A percentile compares a stretch with the other conserved stretches of the same genome.
These are phyloP conservation scores for Argyrosomus regius DNA, from an alignment of 2,797 vertebrate genomes.

Conservation along the genomic window DNA sequence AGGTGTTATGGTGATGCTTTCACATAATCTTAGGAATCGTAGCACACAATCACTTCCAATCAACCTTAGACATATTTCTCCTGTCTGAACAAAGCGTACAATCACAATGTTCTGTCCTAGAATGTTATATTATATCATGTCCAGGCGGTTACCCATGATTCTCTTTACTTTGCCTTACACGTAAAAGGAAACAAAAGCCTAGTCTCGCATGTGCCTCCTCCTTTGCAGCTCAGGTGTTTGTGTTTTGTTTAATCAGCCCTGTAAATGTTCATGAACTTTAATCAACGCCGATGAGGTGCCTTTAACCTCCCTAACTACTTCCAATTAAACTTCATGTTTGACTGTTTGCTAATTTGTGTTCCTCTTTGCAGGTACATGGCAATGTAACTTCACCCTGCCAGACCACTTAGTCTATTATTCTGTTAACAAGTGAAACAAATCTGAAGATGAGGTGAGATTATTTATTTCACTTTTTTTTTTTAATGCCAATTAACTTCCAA, in stretches of 20 bases:
- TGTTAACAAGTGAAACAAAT: constrained; percentile 10
- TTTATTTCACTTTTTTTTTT: not conserved
- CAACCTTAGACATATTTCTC: not conserved
- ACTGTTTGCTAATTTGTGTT: not conserved
- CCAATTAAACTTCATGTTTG: constrained; percentile 10
- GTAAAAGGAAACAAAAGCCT: not conserved
- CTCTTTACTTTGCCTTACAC: constrained; percentile 3
- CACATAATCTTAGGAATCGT: not conserved
- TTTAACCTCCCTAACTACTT: constrained; percentile 2
- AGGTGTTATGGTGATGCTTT: not conserved
- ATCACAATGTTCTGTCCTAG: not conserved
- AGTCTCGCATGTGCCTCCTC: not conserved
- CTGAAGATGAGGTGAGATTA: not conserved
- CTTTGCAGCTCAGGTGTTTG: not conserved
- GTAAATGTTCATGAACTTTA: constrained; percentile 16
- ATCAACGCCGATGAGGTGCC: not conserved
- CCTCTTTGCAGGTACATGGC: not conserved
- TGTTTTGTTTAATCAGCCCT: not conserved
- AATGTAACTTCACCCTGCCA: not conserved
- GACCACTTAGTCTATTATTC: not conserved
- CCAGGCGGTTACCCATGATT: not conserved
- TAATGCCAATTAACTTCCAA: not conserved
- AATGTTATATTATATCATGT: not conserved
- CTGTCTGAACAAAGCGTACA: not conserved
- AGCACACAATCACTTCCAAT: not conserved